Base-by-base conservation (phyloP, 2,113 vertebrate genomes). In the Hymenochirus boettgeri region DNA sequence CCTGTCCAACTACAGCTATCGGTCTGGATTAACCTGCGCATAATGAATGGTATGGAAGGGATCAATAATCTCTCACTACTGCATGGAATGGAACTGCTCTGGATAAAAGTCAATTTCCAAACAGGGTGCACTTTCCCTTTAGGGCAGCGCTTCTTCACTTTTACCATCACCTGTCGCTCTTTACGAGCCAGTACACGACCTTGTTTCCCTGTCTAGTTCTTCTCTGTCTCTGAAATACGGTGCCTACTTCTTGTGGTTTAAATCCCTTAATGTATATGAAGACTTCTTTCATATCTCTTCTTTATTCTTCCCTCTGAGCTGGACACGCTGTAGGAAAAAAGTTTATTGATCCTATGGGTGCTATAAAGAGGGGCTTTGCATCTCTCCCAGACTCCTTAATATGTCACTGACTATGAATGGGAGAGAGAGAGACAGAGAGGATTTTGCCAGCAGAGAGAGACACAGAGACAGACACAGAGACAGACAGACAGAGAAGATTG, bases 261-360 rank as follows among this genome's bases (percentile, higher is more conserved):
- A 52, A 19, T 62, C 61, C 50, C 51, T 45, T 63, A 63, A 63
- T 63, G 48, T 63, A 37, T 63, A 52, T 63, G 53, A 63, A 63
- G 26, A 52, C 39, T 37, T 50, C 47, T 62, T 13, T 62, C 29
- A 17, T 35, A 35, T 17, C 51, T 26, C 58, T 15, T 26, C 60
- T 62, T 51, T 37, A 51, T 31, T 25, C 21, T 53, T 53, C 50
- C 48, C 61, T 26, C 35, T 3, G 15, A 42, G 50, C 23, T 18
- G 31, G 61, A 27, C 35, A 52, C 45, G 10, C 33, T 42, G n/a
- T n/a, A 37, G 42, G 29, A 24, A 21, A 51, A 29, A 50, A 39
- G 50, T 18, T 27, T 51, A 63, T 63, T 24, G 33, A 19, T 55
- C 61, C 51, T 55, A 33, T 19, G 61, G 61, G 50, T 18, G 33